Conservation (phyloP, 2,797 vertebrate genomes). For the Pogonophryne albipinna region DNA sequence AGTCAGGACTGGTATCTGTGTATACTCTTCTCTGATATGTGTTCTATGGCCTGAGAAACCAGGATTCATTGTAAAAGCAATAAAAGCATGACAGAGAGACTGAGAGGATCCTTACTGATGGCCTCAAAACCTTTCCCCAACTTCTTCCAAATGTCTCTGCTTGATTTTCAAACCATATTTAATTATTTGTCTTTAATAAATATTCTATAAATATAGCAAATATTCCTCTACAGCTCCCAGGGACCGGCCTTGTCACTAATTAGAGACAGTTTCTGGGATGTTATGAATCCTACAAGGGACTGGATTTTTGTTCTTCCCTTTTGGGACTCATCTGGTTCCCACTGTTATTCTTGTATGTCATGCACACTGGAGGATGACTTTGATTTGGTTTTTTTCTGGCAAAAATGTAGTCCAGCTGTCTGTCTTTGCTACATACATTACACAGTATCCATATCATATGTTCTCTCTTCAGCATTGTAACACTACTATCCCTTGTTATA, state of each 20-base stretch:
- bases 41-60: constrained; percentile 50
- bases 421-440: constrained; percentile 58
- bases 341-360: constrained; percentile 79
- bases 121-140: constrained; percentile 45
- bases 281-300: constrained; percentile 75
- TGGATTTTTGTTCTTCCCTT: constrained; percentile 51
- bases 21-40: constrained; percentile 49
- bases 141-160: constrained; percentile 31
- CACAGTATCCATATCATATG: constrained; percentile 34
- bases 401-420: constrained; percentile 74
- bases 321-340: constrained; percentile 80
- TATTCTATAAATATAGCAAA: too few species aligned
- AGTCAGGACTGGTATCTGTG: constrained; percentile 59
- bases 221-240: constrained; percentile 72
- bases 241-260: constrained; percentile 80
- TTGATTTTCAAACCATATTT: constrained; percentile 42
- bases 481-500: constrained; percentile 29
- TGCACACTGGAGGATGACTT: constrained; percentile 66
- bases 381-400: constrained; percentile 52
- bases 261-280: constrained; percentile 80
- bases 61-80: constrained; percentile 56
- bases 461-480: constrained; percentile 25
- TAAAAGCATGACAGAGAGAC: constrained; percentile 51
- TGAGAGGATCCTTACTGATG: constrained; percentile 28
- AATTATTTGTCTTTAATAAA: constrained; percentile 27